Base-by-base conservation (phyloP, 2,888 invertebrate genomes). In the Coleophora deauratella region DNA sequence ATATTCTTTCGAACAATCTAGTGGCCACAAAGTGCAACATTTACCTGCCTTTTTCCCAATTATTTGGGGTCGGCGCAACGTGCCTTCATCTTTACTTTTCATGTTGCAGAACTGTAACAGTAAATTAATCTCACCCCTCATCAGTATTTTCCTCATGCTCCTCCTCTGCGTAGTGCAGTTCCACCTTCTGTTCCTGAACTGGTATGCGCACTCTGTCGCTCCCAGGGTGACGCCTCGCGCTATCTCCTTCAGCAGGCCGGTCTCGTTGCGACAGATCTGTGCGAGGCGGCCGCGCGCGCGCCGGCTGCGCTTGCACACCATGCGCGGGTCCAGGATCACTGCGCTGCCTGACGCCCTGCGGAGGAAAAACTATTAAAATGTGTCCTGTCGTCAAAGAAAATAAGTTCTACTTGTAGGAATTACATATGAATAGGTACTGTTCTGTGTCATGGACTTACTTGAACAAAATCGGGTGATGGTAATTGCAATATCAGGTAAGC, bases 301-400 rank as follows among this genome's bases (percentile, higher is more conserved):
- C 46, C 93, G 88, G 54, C 92, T 91, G 81, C 94, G 95, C 75
- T 94, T 93, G 86, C 97, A 97, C 65, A 96, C 91, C 81, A 93
- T 90, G 70, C 92, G 91, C 52, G 95, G 95, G 79, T 97, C 96
- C 87, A 96, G 90, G 63, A 96, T 91, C 66, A 96, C 90, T 74
- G 95, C 94, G 86, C 92, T 93, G 80, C 93, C 82, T 67, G 92
- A 90, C 79, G 92, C 91, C 93, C 93, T 93, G 81, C 2, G 64
- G 38, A 54, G 46, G 49, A 53, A 43, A n/a, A n/a, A n/a, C n/a
- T n/a, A n/a, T n/a, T n/a, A n/a, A n/a, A n/a, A n/a, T n/a, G n/a
- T n/a, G n/a, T n/a, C n/a, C n/a, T n/a, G n/a, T n/a, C n/a, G n/a
- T n/a, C n/a, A n/a, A n/a, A n/a, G n/a, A n/a, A n/a, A n/a, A n/a